Evolutionary conservation across 1,140 invertebrate species (phyloP).

Genomic region (Adelges cooleyi): DNA sequence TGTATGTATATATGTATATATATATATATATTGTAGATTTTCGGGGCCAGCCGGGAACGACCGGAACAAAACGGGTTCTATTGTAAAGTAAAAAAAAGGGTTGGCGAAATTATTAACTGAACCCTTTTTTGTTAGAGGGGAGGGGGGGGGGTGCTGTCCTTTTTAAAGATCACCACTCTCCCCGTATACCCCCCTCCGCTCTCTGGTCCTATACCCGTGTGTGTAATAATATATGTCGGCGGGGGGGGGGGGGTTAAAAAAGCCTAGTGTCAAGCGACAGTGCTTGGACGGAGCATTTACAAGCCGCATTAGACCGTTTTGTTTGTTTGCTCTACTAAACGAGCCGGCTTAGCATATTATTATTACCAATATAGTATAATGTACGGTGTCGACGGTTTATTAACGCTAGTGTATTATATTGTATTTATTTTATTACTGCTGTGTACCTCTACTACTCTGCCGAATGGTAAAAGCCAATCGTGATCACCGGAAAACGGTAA

Average conservation of each 20-base stretch:
- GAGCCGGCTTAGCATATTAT: neutral
- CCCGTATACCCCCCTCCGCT: too few species aligned
- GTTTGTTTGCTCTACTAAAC: constrained; percentile 19
- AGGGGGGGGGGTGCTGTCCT: neutral
- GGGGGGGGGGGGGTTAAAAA: too few species aligned
- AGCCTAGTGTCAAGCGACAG: neutral
- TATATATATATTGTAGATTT: neutral
- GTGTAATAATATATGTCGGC: neutral
- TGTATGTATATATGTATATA: neutral
- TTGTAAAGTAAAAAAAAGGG: constrained; percentile 24
- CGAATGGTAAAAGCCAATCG: too few species aligned
- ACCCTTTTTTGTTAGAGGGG: too few species aligned
- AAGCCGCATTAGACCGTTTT: constrained; percentile 7
- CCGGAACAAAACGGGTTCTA: constrained; percentile 23
- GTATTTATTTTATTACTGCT: too few species aligned
- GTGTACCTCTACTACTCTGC: too few species aligned
- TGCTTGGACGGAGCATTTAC: constrained; percentile 20
- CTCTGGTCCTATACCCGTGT: constrained; percentile 3
- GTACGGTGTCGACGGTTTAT: too few species aligned
- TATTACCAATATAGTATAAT: too few species aligned
- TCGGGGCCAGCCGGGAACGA: neutral
- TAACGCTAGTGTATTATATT: too few species aligned
- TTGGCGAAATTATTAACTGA: constrained; percentile 28
- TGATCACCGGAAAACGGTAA: too few species aligned
- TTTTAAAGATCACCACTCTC: constrained; percentile 22